Evolutionary conservation across 2,888 invertebrate genomes (phyloP).

Genomic region (Drosophila limbata): DNA sequence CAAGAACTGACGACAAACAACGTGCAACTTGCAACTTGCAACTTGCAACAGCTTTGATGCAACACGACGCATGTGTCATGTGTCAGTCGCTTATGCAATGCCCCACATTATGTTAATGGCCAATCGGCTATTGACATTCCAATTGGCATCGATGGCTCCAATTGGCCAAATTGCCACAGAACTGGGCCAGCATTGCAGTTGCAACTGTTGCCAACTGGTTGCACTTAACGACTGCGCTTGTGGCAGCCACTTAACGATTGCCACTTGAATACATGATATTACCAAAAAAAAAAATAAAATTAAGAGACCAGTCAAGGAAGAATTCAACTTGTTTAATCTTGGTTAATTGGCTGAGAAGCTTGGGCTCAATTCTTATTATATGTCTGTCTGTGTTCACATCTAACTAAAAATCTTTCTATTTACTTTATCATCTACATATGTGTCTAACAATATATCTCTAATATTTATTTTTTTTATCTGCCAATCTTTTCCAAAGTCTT

Average conservation of each 20-base stretch:
- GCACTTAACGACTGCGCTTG: conserved; percentile 15
- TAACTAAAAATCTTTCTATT: not conserved
- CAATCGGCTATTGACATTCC: conserved; percentile 38
- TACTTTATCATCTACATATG: not conserved
- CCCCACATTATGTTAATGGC: conserved; percentile 50
- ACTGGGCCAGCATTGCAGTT: conserved; percentile 45
- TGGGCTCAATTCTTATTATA: not conserved
- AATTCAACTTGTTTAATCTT: not conserved
- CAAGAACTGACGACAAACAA: conserved; percentile 10
- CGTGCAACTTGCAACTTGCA: not conserved
- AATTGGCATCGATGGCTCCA: conserved; percentile 14
- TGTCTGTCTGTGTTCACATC: not conserved
- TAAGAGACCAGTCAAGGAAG: not conserved
- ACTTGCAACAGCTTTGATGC: conserved; percentile 34
- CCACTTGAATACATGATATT: conserved; percentile 1
- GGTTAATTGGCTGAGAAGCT: not conserved
- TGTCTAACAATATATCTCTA: not conserved
- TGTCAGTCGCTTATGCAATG: conserved; percentile 42
- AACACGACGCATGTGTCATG: conserved; percentile 29
- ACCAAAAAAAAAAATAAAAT: conserved; percentile 1
- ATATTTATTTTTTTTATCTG: no score
- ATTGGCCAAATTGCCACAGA: conserved; percentile 32
- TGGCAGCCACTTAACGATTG: conserved; percentile 10
- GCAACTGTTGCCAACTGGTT: conserved; percentile 28
- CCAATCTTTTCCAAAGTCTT: not conserved